Evolutionary conservation across 2,113 vertebrate genomes (phyloP).

Genomic region (Peromyscus polionotus): DNA sequence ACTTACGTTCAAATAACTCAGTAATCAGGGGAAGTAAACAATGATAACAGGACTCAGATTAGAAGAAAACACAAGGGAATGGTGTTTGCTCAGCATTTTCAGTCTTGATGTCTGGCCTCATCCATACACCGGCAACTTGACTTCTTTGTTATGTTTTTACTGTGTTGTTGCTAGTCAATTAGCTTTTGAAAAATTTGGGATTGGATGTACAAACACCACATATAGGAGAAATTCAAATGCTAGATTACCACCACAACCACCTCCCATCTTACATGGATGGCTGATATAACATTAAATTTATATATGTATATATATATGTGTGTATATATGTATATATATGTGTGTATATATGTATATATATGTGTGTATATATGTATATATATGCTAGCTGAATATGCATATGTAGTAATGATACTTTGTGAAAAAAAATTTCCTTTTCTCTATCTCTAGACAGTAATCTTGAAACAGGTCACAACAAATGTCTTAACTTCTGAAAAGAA

Average conservation of each 20-base stretch:
- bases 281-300: not conserved
- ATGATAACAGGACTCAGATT: not conserved
- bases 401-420: not conserved
- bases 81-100: not conserved
- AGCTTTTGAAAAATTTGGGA: not conserved
- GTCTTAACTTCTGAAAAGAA: not conserved
- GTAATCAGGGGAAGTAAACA: not conserved
- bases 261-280: not conserved
- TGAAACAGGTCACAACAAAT: not conserved
- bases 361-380: not conserved
- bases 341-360: not conserved
- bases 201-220: not conserved
- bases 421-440: not conserved
- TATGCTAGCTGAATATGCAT: not conserved
- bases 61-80: not conserved
- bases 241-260: not conserved
- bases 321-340: not conserved
- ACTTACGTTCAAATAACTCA: not conserved
- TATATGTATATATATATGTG: not conserved
- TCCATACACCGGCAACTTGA: not conserved
- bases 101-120: not conserved
- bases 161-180: not conserved
- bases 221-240: not conserved
- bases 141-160: not conserved
- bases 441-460: not conserved